A percentile compares a stretch with the other conserved stretches of the same genome.
Conservation (phyloP, 2,888 invertebrate species). For the Dolomedes plantarius region DNA sequence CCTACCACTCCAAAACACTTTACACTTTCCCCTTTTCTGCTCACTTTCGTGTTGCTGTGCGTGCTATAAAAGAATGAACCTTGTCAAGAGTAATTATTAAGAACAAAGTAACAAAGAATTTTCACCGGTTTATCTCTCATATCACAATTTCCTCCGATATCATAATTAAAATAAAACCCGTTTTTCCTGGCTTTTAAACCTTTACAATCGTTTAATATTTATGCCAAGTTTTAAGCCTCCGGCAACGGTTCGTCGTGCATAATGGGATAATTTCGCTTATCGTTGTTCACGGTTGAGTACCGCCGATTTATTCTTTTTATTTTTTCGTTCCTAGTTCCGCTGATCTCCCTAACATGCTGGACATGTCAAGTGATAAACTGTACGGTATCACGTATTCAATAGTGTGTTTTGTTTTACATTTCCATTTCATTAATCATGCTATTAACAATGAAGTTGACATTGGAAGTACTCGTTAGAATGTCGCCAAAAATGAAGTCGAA, state of each 20-base stretch:
- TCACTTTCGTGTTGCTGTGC: too few species aligned
- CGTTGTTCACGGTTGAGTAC: not conserved
- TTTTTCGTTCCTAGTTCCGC: not conserved
- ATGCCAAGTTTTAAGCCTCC: not conserved
- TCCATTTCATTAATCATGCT: not conserved
- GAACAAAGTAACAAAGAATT: too few species aligned
- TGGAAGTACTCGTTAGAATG: not conserved
- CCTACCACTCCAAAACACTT: too few species aligned
- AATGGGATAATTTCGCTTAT: not conserved
- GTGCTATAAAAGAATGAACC: too few species aligned
- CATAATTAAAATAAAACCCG: conserved; percentile 4
- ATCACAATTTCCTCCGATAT: not conserved
- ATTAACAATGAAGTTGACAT: not conserved
- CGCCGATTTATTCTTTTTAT: not conserved
- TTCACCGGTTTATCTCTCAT: too few species aligned
- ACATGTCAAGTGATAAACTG: not conserved
- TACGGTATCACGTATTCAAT: not conserved
- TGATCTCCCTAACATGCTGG: not conserved
- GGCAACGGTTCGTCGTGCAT: not conserved
- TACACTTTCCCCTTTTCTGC: too few species aligned
- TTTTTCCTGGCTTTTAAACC: not conserved
- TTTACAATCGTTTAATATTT: not conserved
- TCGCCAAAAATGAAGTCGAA: not conserved
- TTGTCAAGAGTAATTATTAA: too few species aligned
- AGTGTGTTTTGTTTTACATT: not conserved